These are phyloP conservation scores for Argyresthia albistria DNA, from an alignment of 2,888 invertebrate genomes.

Conservation along the genomic window DNA sequence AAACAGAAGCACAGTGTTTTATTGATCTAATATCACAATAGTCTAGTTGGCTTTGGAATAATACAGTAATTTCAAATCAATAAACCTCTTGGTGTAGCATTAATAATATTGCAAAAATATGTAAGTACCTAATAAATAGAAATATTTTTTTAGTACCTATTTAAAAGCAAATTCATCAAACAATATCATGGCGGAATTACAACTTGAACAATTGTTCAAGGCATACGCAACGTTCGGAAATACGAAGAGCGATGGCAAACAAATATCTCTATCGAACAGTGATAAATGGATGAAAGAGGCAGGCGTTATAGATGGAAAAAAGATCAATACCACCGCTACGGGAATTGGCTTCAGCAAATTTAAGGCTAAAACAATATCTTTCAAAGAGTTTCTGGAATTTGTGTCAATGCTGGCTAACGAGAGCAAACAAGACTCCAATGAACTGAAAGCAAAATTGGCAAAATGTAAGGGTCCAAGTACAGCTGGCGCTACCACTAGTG, in stretches of 20 bases:
- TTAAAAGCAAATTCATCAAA: neutral
- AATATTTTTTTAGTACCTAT: neutral
- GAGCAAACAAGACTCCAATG: conserved; percentile 74
- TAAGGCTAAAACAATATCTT: conserved; percentile 51
- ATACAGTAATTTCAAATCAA: too few relatives aligned
- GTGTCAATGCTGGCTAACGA: conserved; percentile 76
- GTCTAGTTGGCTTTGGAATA: too few relatives aligned
- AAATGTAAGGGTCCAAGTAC: conserved; percentile 73
- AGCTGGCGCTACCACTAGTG: conserved; percentile 24
- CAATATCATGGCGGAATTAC: conserved; percentile 14
- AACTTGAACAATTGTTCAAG: conserved; percentile 57
- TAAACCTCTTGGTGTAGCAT: too few relatives aligned
- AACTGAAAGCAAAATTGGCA: conserved; percentile 74
- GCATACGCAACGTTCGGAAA: conserved; percentile 79
- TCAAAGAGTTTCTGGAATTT: conserved; percentile 62
- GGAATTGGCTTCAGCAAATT: conserved; percentile 80
- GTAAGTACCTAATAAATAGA: neutral
- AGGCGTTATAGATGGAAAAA: conserved; percentile 73
- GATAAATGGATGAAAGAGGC: conserved; percentile 86
- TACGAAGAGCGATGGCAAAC: conserved; percentile 75
- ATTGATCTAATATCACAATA: too few relatives aligned
- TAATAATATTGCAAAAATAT: neutral
- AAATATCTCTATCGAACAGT: conserved; percentile 77
- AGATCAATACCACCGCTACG: conserved; percentile 79
- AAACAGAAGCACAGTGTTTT: conserved; percentile 17